Evolutionary conservation across 2,888 invertebrate species (phyloP).

Genomic region (Ennomos fuscantarius): DNA sequence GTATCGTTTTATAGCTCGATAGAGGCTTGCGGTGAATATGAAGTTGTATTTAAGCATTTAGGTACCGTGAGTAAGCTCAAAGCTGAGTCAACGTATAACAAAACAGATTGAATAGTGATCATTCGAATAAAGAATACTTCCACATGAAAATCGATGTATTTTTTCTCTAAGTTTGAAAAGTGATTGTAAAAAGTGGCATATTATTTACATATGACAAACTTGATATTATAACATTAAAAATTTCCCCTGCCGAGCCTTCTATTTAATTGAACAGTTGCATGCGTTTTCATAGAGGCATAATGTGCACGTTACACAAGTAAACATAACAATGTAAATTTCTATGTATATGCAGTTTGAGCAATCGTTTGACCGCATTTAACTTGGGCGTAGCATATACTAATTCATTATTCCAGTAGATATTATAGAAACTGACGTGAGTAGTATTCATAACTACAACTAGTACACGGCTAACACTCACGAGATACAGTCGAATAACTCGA

Average conservation of each 20-base stretch:
- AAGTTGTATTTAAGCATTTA: conserved; percentile 11
- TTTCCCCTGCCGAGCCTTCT: conserved; percentile 14
- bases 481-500: too few species aligned
- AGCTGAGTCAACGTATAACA: too few species aligned
- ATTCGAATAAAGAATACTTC: too few species aligned
- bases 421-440: too few species aligned
- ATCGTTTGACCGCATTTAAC: conserved; percentile 28
- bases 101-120: too few species aligned
- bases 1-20: conserved; percentile 22
- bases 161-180: too few species aligned
- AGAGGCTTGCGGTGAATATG: conserved; percentile 4
- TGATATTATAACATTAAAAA: conserved; percentile 11
- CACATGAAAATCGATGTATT: too few species aligned
- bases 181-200: too few species aligned
- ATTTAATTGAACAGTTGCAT: conserved; percentile 30
- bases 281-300: conserved; percentile 31
- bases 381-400: conserved; percentile 19
- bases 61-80: too few species aligned
- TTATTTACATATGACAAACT: neutral
- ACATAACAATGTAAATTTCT: conserved; percentile 33
- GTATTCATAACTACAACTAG: too few species aligned
- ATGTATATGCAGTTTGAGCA: conserved; percentile 30
- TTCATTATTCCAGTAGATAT: too few species aligned
- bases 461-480: too few species aligned
- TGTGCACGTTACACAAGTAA: conserved; percentile 33